Base-by-base conservation (phyloP, 2,888 invertebrate species). In the Caenorhabditis sp. region DNA sequence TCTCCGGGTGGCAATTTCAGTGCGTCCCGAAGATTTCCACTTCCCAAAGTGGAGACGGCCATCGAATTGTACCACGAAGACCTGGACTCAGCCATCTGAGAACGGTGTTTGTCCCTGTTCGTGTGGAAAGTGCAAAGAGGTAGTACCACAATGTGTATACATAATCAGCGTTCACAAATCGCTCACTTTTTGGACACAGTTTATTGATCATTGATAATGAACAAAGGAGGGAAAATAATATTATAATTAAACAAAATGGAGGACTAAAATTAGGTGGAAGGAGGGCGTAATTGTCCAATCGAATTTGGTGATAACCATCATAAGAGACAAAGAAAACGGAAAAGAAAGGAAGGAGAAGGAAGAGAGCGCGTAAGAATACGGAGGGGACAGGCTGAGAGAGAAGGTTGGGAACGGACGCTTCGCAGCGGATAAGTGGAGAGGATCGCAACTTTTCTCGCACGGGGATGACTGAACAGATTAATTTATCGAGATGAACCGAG, bases 21-120 rank as follows among this genome's bases (percentile, higher is more conserved):
- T 46, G 98, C 99, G 79, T 96, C 92, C 78, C 97, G 92, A 82
- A 99, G 92, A 92, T 98, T 98, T 24, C 97, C 98, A 50, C 96
- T 97, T 68, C 98, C 99, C 45, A 99, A 92, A 0, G 99, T 99
- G 7, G 84, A 80, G 9, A 96, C 96, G 13, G 68, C 68, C 68
- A 68, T 68, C 27, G 68, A 52, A 13, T 68, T 68, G 35, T 52
- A 56, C 62, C 59, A 63, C 4, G 70, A 71, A 6, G 61, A 53
- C 9, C 39, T 43, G 0, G 68, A 9, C 32, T 56, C 68, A 9
- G 24, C 50, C 68, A 68, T 68, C 56, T 66, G 15, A 24, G 32
- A 1, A n/a, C n/a, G n/a, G n/a, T n/a, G n/a, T n/a, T n/a, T n/a
- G n/a, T n/a, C n/a, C n/a, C n/a, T n/a, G n/a, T n/a, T n/a, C n/a